Percentiles rank a stretch among this genome's conserved stretches.
Conservation (phyloP, 2,888 invertebrate species). For the Ennomos fuscantarius region DNA sequence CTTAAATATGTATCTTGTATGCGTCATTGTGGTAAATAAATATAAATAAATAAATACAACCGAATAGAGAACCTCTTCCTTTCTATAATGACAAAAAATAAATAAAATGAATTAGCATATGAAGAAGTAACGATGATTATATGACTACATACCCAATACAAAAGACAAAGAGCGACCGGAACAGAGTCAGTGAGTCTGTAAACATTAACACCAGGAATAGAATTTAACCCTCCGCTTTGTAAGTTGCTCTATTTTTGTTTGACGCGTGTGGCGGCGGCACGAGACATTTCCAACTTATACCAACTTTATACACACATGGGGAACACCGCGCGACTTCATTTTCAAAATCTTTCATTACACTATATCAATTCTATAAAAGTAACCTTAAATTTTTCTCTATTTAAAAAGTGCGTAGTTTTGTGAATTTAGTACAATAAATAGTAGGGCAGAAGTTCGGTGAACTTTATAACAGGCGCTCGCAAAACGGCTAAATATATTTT, state of each 20-base stretch:
- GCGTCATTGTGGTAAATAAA: too few species aligned
- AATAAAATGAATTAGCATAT: too few species aligned
- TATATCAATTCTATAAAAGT: too few species aligned
- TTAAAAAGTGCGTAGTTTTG: too few species aligned
- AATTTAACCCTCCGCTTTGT: constrained; percentile 65
- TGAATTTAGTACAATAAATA: not conserved
- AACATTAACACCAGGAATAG: constrained; percentile 66
- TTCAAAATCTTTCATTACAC: constrained; percentile 7
- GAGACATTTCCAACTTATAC: constrained; percentile 60
- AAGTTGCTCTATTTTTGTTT: constrained; percentile 64
- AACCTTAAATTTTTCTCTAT: too few species aligned
- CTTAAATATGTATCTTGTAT: too few species aligned
- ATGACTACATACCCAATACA: not conserved
- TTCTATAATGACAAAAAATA: too few species aligned
- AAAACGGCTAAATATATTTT: constrained; percentile 77
- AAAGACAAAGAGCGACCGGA: constrained; percentile 8
- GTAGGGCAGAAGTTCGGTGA: constrained; percentile 59
- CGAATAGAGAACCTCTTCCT: too few species aligned
- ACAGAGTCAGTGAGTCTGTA: constrained; percentile 50
- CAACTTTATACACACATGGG: constrained; percentile 37
- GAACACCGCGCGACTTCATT: not conserved
- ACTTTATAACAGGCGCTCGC: constrained; percentile 54
- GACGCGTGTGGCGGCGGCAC: constrained; percentile 56
- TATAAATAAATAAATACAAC: too few species aligned
- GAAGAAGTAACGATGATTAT: constrained; percentile 15